These are phyloP conservation scores for Drosophila truncata DNA, from an alignment of 1,140 invertebrate genomes.

Conservation along the genomic window DNA sequence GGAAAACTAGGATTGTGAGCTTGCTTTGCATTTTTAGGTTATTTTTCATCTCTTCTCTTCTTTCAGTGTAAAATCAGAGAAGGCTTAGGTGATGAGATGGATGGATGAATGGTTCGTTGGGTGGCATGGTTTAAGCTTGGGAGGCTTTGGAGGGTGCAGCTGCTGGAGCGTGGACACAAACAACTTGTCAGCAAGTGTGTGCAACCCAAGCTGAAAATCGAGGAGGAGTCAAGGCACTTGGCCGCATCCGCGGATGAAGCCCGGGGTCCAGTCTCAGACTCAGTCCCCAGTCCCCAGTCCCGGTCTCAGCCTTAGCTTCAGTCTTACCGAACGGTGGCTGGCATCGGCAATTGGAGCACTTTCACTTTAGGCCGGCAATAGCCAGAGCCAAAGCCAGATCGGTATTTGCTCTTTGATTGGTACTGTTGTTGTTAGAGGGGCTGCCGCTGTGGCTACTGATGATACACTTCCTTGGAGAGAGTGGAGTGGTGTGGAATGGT, in stretches of 20 bases:
- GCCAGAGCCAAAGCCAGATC: conserved; percentile 59
- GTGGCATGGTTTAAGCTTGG: conserved; percentile 40
- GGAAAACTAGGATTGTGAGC: no score
- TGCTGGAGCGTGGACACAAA: conserved; percentile 53
- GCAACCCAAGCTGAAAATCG: conserved; percentile 27
- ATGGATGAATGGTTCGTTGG: conserved; percentile 50
- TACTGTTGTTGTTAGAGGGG: conserved; percentile 46
- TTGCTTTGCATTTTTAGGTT: neutral
- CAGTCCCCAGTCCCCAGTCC: neutral
- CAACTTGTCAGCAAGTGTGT: conserved; percentile 78
- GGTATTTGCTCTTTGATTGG: conserved; percentile 79
- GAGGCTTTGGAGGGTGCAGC: conserved; percentile 37
- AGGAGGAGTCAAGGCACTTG: conserved; percentile 81
- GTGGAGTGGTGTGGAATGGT: conserved; percentile 12
- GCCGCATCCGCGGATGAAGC: conserved; percentile 66
- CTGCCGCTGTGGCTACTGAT: conserved; percentile 26
- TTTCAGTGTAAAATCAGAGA: neutral
- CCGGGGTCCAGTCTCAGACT: conserved; percentile 32
- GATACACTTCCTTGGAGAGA: conserved; percentile 54
- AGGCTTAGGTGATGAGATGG: conserved; percentile 34
- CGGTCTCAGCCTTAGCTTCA: no score
- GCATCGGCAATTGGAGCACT: conserved; percentile 76
- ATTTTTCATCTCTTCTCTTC: neutral
- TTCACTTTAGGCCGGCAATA: conserved; percentile 69
- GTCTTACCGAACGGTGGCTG: conserved; percentile 15